Evolutionary conservation across 1,140 invertebrate species (phyloP).

Genomic region (Leguminivora glycinivorella): DNA sequence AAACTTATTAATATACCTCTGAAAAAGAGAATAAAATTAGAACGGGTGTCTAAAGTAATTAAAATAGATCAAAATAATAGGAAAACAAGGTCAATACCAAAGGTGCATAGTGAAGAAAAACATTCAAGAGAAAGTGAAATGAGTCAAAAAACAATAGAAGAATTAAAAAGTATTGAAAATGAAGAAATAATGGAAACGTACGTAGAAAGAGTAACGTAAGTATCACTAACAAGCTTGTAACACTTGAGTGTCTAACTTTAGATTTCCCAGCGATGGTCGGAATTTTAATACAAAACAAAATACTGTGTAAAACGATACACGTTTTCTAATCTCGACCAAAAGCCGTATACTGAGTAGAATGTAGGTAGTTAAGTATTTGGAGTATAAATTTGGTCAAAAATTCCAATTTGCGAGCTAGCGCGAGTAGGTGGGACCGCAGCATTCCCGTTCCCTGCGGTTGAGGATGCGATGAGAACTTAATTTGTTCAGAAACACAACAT

Average conservation of each 20-base stretch:
- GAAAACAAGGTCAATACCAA: constrained; percentile 37
- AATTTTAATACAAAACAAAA: background rate
- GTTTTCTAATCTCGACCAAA: background rate
- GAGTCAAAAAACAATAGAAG: background rate
- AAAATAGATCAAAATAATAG: constrained; percentile 56
- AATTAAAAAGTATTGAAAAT: background rate
- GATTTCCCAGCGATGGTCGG: too few species aligned
- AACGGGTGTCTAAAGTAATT: constrained; percentile 58
- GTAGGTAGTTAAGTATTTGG: background rate
- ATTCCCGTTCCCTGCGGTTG: background rate
- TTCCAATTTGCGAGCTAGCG: background rate
- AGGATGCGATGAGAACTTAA: background rate
- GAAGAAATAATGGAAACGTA: constrained; percentile 46
- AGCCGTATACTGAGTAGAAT: background rate
- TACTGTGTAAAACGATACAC: background rate
- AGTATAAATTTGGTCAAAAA: constrained; percentile 8
- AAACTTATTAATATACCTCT: constrained; percentile 49
- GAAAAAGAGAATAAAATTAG: constrained; percentile 59
- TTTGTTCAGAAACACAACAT: background rate
- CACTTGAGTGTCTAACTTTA: constrained; percentile 1
- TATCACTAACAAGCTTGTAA: constrained; percentile 36
- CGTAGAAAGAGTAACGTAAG: constrained; percentile 58
- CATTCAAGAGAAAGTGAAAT: background rate
- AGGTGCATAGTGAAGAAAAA: background rate
- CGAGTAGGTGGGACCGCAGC: background rate